Conservation (phyloP, 2,113 vertebrate species). For the Micromys minutus region DNA sequence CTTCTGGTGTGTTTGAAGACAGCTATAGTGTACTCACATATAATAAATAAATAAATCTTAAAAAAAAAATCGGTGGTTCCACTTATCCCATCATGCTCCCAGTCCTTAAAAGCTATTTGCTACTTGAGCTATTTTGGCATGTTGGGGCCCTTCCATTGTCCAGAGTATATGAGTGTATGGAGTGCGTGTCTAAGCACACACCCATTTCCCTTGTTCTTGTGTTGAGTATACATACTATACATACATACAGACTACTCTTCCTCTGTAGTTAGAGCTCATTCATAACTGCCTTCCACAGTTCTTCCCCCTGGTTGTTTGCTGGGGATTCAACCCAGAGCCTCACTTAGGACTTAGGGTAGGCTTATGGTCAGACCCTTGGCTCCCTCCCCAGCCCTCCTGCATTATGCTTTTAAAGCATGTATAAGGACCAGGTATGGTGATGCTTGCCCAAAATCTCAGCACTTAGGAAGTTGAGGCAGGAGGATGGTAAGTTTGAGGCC, state of each 20-base stretch:
- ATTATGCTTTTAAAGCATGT: background rate
- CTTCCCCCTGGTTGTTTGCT: background rate
- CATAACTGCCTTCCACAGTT: background rate
- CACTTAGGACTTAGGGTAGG: background rate
- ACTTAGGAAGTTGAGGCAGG: background rate
- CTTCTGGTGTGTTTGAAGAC: no score
- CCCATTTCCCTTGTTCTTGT: slow-evolving; percentile 43
- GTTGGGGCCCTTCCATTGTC: background rate
- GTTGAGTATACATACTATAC: background rate
- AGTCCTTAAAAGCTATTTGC: background rate
- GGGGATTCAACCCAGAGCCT: background rate
- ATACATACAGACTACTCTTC: background rate
- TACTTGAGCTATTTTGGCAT: background rate
- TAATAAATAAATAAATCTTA: no score
- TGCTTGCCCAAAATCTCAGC: background rate
- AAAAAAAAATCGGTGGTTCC: background rate
- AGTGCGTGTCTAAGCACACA: background rate
- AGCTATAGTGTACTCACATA: no score
- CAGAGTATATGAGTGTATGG: background rate
- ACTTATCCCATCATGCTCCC: background rate
- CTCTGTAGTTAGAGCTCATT: background rate
- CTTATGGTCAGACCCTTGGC: background rate
- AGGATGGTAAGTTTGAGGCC: background rate
- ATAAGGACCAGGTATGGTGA: background rate
- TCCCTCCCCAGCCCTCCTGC: background rate